Evolutionary conservation across 2,797 vertebrate genomes (phyloP).

Genomic region (Centroberyx gerrardi): DNA sequence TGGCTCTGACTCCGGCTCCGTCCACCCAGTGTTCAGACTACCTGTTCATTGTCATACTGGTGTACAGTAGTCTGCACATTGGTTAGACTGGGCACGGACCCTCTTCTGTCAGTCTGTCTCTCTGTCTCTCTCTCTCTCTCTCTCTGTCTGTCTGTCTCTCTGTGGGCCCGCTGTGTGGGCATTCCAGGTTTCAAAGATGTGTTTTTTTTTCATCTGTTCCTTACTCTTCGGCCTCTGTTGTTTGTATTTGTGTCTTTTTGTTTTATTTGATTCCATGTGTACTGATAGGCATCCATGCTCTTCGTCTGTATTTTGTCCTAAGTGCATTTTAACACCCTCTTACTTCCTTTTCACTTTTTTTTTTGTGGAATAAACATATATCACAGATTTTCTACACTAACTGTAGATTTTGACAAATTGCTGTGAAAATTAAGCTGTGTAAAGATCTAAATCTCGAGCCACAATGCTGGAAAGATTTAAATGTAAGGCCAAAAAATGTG

Average conservation of each 20-base stretch:
- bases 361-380: slow-evolving; percentile 75
- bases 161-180: slow-evolving; percentile 13
- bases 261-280: slow-evolving; percentile 42
- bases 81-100: slow-evolving; percentile 96
- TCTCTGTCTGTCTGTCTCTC: slow-evolving; percentile 46
- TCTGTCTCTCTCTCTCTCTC: slow-evolving; percentile 41
- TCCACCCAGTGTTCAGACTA: slow-evolving; percentile 99
- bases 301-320: slow-evolving; percentile 62
- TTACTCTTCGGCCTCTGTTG: slow-evolving; percentile 46
- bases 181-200: slow-evolving; percentile 54
- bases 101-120: slow-evolving; percentile 78
- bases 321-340: slow-evolving; percentile 67
- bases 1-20: slow-evolving; percentile 91
- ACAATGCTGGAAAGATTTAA: slow-evolving; percentile 7
- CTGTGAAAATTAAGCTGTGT: slow-evolving; percentile 27
- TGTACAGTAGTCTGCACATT: slow-evolving; percentile 99
- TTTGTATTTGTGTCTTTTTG: slow-evolving; percentile 39
- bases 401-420: slow-evolving; percentile 53
- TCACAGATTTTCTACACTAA: slow-evolving; percentile 66
- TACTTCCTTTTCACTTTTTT: slow-evolving; percentile 47
- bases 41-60: slow-evolving; percentile 99
- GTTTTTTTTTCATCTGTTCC: slow-evolving; percentile 47
- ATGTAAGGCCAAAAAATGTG: slow-evolving; percentile 9
- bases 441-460: slow-evolving; percentile 7
- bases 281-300: background rate